Evolutionary conservation across 2,113 vertebrate genomes (phyloP).

Genomic region (Mus musculus): GRCm39 chr1:56167001-56167500

Average conservation of each 20-base stretch:
- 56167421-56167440: neutral
- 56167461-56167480: neutral
- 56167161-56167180: neutral
- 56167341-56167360: neutral
- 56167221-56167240: neutral
- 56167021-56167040: conserved; percentile 4
- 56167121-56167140: neutral
- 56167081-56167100: neutral
- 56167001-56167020: conserved; percentile 27
- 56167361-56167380: neutral
- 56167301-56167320: neutral
- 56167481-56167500: neutral
- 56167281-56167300: neutral
- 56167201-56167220: neutral
- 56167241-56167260: neutral
- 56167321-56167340: neutral
- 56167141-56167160: neutral
- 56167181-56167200: neutral
- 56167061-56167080: neutral
- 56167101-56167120: neutral
- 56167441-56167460: neutral
- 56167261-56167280: neutral
- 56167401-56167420: neutral
- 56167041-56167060: neutral
- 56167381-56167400: neutral